Conservation (phyloP, 2,888 invertebrate species). For the Lasioglossum marginatum region DNA sequence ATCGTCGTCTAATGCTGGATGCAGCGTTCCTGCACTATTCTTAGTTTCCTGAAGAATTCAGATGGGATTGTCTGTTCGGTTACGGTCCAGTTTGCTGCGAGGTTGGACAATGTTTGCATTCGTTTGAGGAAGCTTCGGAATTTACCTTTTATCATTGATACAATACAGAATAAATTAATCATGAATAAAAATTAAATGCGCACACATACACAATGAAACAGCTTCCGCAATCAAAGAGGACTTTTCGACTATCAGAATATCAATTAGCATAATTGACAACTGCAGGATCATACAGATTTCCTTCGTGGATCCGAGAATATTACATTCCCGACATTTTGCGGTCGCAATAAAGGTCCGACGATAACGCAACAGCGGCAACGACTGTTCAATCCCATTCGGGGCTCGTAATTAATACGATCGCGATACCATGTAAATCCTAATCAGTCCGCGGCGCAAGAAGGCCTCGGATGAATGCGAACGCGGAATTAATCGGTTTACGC, state of each 20-base stretch:
- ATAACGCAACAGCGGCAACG: not conserved
- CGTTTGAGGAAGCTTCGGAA: not conserved
- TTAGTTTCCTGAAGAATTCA: not conserved
- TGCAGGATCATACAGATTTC: not conserved
- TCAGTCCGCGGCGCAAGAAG: slow-evolving; percentile 12
- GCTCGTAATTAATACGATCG: slow-evolving; percentile 20
- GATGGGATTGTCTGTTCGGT: not conserved
- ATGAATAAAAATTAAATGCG: too few species aligned
- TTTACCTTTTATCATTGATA: not conserved
- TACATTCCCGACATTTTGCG: not conserved
- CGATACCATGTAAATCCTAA: slow-evolving; percentile 25
- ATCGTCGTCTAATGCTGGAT: not conserved
- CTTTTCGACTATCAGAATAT: not conserved
- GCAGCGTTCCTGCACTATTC: not conserved
- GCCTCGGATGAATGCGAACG: slow-evolving; percentile 11
- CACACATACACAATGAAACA: too few species aligned
- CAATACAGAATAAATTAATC: too few species aligned
- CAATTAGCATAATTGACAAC: not conserved
- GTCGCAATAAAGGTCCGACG: not conserved
- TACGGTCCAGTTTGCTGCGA: not conserved
- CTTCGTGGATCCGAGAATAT: not conserved
- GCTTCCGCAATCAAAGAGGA: not conserved
- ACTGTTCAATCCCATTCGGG: slow-evolving; percentile 5
- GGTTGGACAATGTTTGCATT: not conserved
- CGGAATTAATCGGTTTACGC: slow-evolving; percentile 43